Evolutionary conservation across 2,888 invertebrate species (phyloP), one percentile per base, ranked within the genome.

Genomic region (Eledone cirrhosa): DNA sequence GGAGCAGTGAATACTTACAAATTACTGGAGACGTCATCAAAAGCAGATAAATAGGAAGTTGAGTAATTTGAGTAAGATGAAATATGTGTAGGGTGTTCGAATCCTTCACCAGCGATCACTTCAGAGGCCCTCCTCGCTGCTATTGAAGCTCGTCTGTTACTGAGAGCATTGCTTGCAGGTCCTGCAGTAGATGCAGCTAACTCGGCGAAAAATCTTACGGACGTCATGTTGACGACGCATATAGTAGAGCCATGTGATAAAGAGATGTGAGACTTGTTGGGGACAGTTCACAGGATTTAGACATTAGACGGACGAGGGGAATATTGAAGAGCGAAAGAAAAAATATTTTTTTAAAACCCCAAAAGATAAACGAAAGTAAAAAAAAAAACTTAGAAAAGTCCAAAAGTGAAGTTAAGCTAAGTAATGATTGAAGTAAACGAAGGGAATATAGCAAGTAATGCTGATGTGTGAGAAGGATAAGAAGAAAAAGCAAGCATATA

Each of bases 21-120:
- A 69, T 69, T 69, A 69, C 69, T 69, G 69, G 69, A 69, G 69
- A 69, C 69, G 69, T 69, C 69, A 69, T 69, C 69, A 69, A 69
- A 69, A 33, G 69, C 69, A 31, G 69, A 69, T 19, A 69, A 31
- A 29, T 69, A 69, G 69, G 69, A 31, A 22, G 69, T 33, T 27
- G 69, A 13, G 69, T 33, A 69, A 41, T 11, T 41, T 41, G 41
- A 41, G 31, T 69, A 31, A 29, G 67, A 29, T 13, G 67, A 29
- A 16, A 29, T 27, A 33, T 69, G 69, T 29, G 31, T 69, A 19
- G 69, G 22, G 16, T 69, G 69, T 19, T 69, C 69, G 8, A 69
- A 69, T 69, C 69, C 69, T 69, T 31, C 69, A 13, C 31, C 69
- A n/a, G 29, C 69, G 33, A 69, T 69, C 2, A 69, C 33, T 31